Evolutionary conservation across 2,113 vertebrate genomes (phyloP), one percentile per base, ranked within the genome.

Genomic region (Vimba vimba): DNA sequence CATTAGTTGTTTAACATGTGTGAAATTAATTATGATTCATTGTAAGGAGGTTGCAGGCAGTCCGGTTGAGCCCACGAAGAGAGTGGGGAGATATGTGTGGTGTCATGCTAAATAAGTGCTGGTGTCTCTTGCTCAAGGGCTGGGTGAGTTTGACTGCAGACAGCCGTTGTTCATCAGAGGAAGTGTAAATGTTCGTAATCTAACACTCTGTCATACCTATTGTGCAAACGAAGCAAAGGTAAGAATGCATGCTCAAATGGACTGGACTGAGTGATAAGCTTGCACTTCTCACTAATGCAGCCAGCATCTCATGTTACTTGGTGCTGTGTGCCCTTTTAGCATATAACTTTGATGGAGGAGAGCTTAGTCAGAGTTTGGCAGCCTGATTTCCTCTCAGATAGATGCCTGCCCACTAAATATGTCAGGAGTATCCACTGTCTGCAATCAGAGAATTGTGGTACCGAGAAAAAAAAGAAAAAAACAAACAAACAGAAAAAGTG

Each of bases 11-110:
- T 83, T 90, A 85, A 73, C 90, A 79, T 75, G 86, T 88, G 45
- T 84, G 90, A 92, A 93, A 94, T 93, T 93, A 92, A 93, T 93
- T 90, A 88, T 91, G 93, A 93, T 94, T 93, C 84, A 52, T 73
- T 86, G 68, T 83, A 86, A 71, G 68, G 30, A 36, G 69, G n/a
- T 69, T 87, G 79, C 82, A 69, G 84, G 82, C 86, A 45, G 83
- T 85, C 39, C 55, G 77, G 45, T 88, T 83, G 86, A 88, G 57
- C 74, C 50, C 50, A 19, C 45, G 50, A 85, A 45, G 59, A 36
- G 13, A 84, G 86, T 87, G 77, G 84, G 79, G 85, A 86, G 75
- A 79, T 69, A 12, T 69, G 17, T 69, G 19, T 60, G 27, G 59
- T 85, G 52, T 80, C 36, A 12, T 33, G 12, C 47, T 66, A 69